phyloP scores from a whole-genome alignment of 2,113 vertebrate genomes.

The Capreolus pygargus region DNA sequence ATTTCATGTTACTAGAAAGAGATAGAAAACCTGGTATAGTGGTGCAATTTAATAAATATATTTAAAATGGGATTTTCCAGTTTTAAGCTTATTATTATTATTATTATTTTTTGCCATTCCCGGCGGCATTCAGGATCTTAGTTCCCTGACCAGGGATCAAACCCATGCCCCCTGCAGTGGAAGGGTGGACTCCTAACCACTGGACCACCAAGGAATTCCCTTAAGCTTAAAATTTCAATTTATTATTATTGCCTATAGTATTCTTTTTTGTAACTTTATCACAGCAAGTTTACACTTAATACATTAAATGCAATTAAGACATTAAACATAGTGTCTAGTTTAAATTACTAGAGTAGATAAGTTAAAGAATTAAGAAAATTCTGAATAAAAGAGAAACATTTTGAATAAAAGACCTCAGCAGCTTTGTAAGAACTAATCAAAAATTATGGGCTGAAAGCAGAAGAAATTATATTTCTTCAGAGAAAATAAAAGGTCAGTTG shows the following conservation, averaged over 20 bases:
- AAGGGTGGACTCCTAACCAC: neutral
- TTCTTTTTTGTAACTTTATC: neutral
- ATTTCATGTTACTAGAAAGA: neutral
- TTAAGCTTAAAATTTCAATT: conserved; percentile 18
- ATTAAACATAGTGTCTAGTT: neutral
- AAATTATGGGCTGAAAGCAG: neutral
- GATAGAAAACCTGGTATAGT: neutral
- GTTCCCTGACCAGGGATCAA: neutral
- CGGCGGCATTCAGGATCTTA: neutral
- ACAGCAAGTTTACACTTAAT: neutral
- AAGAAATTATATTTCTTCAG: neutral
- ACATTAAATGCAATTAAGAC: neutral
- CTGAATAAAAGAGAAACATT: neutral
- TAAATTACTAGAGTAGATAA: neutral
- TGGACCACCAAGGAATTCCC: neutral
- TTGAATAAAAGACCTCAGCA: neutral
- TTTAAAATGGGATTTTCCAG: neutral
- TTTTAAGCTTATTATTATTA: neutral
- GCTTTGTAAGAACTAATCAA: neutral
- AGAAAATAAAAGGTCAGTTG: neutral
- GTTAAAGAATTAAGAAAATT: neutral
- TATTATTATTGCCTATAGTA: neutral
- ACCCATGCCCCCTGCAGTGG: neutral
- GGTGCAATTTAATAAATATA: neutral
- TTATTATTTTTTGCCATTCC: neutral